A percentile compares a stretch with the other conserved stretches of the same genome.
Evolutionary conservation across 1,140 invertebrate species (phyloP).

Genomic region (Drosophila murphyi): DNA sequence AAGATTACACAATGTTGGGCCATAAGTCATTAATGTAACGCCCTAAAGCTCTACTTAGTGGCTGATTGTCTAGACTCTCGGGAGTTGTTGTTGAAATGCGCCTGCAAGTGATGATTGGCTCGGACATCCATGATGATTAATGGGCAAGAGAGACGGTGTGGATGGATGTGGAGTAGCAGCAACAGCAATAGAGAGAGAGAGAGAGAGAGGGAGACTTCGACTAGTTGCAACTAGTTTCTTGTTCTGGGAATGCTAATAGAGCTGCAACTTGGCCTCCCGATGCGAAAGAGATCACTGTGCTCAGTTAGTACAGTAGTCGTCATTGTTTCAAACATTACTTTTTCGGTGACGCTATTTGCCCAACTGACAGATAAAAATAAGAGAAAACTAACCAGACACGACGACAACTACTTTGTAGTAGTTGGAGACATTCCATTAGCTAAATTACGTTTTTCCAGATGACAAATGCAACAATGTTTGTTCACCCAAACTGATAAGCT

Average conservation of each 20-base stretch:
- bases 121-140: slow-evolving; percentile 79
- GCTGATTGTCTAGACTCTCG: slow-evolving; percentile 47
- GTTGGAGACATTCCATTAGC: slow-evolving; percentile 54
- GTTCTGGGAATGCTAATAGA: slow-evolving; percentile 79
- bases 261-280: slow-evolving; percentile 62
- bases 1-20: slow-evolving; percentile 68
- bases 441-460: slow-evolving; percentile 47
- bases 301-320: slow-evolving; percentile 52
- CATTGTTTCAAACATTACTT: slow-evolving; percentile 41
- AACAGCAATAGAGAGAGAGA: background rate
- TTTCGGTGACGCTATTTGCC: slow-evolving; percentile 47
- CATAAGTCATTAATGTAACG: slow-evolving; percentile 75
- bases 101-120: slow-evolving; percentile 76
- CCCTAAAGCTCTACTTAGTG: slow-evolving; percentile 66
- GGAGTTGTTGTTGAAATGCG: slow-evolving; percentile 29
- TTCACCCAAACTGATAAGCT: slow-evolving; percentile 55
- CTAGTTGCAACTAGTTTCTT: slow-evolving; percentile 42
- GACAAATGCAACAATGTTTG: slow-evolving; percentile 49
- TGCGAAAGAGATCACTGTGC: slow-evolving; percentile 19
- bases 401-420: background rate
- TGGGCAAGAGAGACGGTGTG: slow-evolving; percentile 62
- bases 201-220: background rate
- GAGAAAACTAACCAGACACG: background rate
- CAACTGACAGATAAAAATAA: slow-evolving; percentile 62
- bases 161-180: slow-evolving; percentile 59